Evolutionary conservation across 2,888 invertebrate species (phyloP), one percentile per base, ranked within the genome.

Genomic region (Acanthosoma haemorrhoidale): DNA sequence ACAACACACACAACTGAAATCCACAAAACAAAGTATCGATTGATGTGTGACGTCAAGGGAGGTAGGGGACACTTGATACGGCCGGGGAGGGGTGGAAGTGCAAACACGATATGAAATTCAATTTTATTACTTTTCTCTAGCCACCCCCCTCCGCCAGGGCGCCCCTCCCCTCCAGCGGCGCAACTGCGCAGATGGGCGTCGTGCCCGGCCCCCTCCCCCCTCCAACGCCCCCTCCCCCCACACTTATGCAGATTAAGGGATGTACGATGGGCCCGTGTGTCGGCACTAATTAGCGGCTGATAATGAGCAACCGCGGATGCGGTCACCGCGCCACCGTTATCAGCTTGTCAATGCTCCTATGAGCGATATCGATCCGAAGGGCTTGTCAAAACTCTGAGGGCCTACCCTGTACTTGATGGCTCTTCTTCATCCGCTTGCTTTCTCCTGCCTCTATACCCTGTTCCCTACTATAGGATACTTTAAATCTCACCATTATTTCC

Each of bases 81-180:
- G 71, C 68, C 71, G 72, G 68, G 71, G 72, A 63, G 70, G 73
- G 74, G 73, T 66, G 73, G 72, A 75, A 75, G 75, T 75, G 75
- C 75, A 75, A 75, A 75, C 75, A 75, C 73, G 75, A 75, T 75
- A 75, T 75, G 75, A 75, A 75, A 75, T 75, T 75, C 75, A 75
- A 75, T 75, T 75, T 75, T 75, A 75, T 75, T 75, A 74, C 75
- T 75, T 75, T 75, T 75, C 74, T 75, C 72, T 73, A 73, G 74
- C 73, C 71, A 61, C 61, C 72, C 73, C 68, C 73, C 71, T 63
- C 58, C 71, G 67, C 69, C 66, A 18, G 41, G 34, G 41, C 71
- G 68, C 73, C 71, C 70, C 72, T 73, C 70, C 73, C 70, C 71
- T 63, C 72, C 67, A 73, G 72, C 71, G 68, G 73, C 73, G 70